These are phyloP conservation scores for Mechanitis messenoides DNA, from an alignment of 2,888 invertebrate genomes.

Conservation along the genomic window DNA sequence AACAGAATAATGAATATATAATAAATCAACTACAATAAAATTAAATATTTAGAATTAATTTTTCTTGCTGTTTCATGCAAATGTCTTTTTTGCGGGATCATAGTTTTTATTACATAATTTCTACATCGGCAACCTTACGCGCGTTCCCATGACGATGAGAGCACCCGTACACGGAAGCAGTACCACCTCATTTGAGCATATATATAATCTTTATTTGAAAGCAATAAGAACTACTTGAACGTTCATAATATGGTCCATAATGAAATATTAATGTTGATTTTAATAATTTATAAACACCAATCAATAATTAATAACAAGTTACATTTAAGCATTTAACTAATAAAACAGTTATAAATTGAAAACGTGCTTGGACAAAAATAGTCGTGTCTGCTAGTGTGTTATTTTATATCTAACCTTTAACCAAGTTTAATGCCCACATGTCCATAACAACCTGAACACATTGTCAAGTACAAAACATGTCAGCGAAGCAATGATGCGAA, in stretches of 20 bases:
- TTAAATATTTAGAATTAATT: background rate
- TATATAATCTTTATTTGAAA: conserved; percentile 32
- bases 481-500: conserved; percentile 50
- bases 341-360: background rate
- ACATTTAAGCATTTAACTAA: too few species aligned
- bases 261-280: too few species aligned
- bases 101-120: conserved; percentile 15
- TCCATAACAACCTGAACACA: conserved; percentile 33
- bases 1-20: too few species aligned
- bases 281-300: background rate
- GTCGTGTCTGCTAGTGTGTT: background rate
- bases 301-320: background rate
- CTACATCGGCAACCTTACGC: conserved; percentile 39
- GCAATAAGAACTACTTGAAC: conserved; percentile 29
- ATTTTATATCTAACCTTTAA: conserved; percentile 5
- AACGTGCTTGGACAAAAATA: background rate
- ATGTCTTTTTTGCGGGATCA: background rate
- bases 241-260: background rate
- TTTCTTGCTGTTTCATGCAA: background rate
- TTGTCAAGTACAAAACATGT: conserved; percentile 51
- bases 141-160: conserved; percentile 62
- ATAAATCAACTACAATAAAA: background rate
- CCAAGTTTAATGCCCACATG: conserved; percentile 22
- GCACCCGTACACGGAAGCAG: conserved; percentile 56
- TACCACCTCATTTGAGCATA: conserved; percentile 24